phyloP scores from a whole-genome alignment of 2,888 invertebrate genomes.

The Nomada ruficornis region DNA sequence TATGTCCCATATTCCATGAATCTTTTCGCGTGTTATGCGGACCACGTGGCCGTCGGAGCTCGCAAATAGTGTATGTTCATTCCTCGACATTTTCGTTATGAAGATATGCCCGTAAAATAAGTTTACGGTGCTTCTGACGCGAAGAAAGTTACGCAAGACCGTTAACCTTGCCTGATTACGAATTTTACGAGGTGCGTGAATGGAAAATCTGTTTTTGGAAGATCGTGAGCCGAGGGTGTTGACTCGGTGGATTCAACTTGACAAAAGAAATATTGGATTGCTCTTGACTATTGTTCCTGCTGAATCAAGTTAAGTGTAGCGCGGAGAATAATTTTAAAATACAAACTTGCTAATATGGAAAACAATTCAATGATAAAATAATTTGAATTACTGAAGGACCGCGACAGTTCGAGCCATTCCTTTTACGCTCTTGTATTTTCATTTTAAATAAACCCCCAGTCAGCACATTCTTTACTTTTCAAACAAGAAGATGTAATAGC shows the following conservation, averaged over 20 bases:
- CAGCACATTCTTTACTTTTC: neutral
- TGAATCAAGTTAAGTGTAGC: no score
- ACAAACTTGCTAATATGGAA: no score
- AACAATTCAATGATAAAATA: no score
- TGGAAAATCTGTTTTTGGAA: neutral
- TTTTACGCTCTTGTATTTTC: neutral
- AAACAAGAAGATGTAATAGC: neutral
- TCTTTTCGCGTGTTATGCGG: conserved; percentile 42
- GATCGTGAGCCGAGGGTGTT: neutral
- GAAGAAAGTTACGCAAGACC: neutral
- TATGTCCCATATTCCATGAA: conserved; percentile 66
- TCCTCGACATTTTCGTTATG: neutral
- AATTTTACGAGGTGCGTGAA: neutral
- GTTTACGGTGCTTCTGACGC: neutral
- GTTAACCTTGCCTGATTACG: neutral
- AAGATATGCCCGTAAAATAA: neutral
- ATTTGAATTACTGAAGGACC: no score
- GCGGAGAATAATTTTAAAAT: no score
- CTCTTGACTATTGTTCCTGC: no score
- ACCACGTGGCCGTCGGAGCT: neutral
- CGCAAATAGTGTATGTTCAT: neutral
- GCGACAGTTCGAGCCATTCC: neutral
- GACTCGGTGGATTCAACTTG: neutral
- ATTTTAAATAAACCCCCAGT: conserved; percentile 10
- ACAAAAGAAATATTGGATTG: no score